Evolutionary conservation across 2,888 invertebrate genomes (phyloP).

Genomic region (Amphipyra berbera): DNA sequence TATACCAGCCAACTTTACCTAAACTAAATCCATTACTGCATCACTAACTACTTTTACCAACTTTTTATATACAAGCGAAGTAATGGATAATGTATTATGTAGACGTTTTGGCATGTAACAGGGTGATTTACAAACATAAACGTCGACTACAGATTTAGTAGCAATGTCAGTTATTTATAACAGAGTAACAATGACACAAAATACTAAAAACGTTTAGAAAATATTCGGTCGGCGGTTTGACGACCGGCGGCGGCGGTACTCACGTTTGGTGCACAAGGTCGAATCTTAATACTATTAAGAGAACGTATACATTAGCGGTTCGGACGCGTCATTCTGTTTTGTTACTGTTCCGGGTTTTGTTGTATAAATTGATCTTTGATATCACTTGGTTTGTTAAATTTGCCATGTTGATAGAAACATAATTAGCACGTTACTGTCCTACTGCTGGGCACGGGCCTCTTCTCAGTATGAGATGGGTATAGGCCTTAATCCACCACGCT

Average conservation of each 20-base stretch:
- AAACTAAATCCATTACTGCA: conserved; percentile 11
- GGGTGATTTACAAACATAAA: neutral
- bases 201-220: conserved; percentile 51
- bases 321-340: conserved; percentile 25
- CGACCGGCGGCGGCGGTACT: conserved; percentile 61
- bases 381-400: conserved; percentile 3
- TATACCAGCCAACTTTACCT: neutral
- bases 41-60: conserved; percentile 6
- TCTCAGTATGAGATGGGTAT: too few species aligned
- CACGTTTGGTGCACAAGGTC: conserved; percentile 64
- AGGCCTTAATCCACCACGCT: too few species aligned
- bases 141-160: conserved; percentile 21
- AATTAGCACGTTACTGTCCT: too few species aligned
- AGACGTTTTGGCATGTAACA: too few species aligned
- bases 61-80: conserved; percentile 2
- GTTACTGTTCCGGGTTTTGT: conserved; percentile 23
- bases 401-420: neutral
- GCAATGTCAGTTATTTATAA: conserved; percentile 43
- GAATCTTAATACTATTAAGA: conserved; percentile 46
- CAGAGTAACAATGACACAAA: conserved; percentile 44
- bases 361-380: neutral
- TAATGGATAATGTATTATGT: conserved; percentile 2
- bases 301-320: conserved; percentile 43
- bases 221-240: conserved; percentile 57
- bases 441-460: too few species aligned